Evolutionary conservation across 2,113 vertebrate genomes (phyloP), one percentile per base, ranked within the genome.

Genomic region (Centropristis striata): DNA sequence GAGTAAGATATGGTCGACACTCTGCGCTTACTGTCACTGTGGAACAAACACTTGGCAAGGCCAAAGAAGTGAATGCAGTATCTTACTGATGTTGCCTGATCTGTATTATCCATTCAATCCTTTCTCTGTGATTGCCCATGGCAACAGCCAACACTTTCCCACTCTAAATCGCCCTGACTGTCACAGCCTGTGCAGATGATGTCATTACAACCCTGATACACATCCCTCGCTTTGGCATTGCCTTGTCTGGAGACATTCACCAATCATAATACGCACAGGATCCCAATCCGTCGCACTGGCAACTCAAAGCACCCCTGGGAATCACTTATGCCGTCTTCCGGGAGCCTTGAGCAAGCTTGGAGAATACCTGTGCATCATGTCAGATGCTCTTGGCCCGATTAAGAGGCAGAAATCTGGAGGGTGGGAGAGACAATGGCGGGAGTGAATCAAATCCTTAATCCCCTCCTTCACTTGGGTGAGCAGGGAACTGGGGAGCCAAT

Each of bases 371-470:
- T 72, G 79, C 85, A 78, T 81, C 44, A 63, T 73, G 78, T 89
- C 83, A 68, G 79, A 86, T 70, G 67, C 85, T 86, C 78, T 79
- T 81, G 83, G 83, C 71, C 76, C 58, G 83, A 90, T 88, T 87
- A 86, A 76, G 77, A 86, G 51, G 83, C 78, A 61, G 63, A 68
- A 89, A 83, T 86, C 77, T 88, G 86, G 81, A 50, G 25, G 57
- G 85, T 75, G 79, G 64, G 72, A 77, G 85, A 89, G 88, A 91
- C 87, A 93, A 92, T 83, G 75, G 90, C 82, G 68, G 73, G 83
- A 90, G 85, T 88, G 87, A 93, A 90, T 92, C 85, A 88, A 90
- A 91, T 87, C 79, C 73, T 72, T 92, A 91, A 94, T 92, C 89
- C 81, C 81, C 71, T 75, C 71, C 69, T 83, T 86, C 70, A 90